Conservation (phyloP, 2,797 vertebrate genomes). For the Moxostoma hubbsi region DNA sequence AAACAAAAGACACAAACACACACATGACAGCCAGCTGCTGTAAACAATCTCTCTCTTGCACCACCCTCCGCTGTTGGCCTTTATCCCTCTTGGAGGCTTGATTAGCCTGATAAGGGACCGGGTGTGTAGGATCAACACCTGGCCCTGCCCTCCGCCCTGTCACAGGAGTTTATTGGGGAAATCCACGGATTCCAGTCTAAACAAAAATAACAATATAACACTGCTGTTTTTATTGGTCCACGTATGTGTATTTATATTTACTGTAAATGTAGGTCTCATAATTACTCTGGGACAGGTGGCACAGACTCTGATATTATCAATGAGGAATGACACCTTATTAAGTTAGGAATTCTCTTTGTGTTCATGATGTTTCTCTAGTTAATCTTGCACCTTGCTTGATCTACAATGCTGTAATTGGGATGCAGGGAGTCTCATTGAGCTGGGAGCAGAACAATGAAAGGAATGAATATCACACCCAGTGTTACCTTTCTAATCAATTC, state of each 20-base stretch:
- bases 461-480: slow-evolving; percentile 72
- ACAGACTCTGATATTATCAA: slow-evolving; percentile 70
- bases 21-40: too few relatives aligned
- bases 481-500: slow-evolving; percentile 75
- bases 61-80: too few relatives aligned
- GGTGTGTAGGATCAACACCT: too few relatives aligned
- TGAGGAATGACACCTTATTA: slow-evolving; percentile 80
- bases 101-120: too few relatives aligned
- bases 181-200: slow-evolving; percentile 58
- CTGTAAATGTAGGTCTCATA: slow-evolving; percentile 71
- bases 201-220: slow-evolving; percentile 47
- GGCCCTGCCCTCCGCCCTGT: too few relatives aligned
- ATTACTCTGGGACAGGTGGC: slow-evolving; percentile 75
- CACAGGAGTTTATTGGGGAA: slow-evolving; percentile 50
- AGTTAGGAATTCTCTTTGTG: slow-evolving; percentile 85
- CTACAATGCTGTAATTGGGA: slow-evolving; percentile 78
- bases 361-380: slow-evolving; percentile 78
- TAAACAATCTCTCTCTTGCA: too few relatives aligned
- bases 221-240: slow-evolving; percentile 74
- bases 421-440: slow-evolving; percentile 70
- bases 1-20: too few relatives aligned
- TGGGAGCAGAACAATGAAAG: slow-evolving; percentile 77
- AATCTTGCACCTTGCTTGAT: slow-evolving; percentile 80
- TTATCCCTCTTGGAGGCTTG: too few relatives aligned
- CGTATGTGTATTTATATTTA: slow-evolving; percentile 68